Evolutionary conservation across 2,888 invertebrate species (phyloP), one percentile per base, ranked within the genome.

Genomic region (Eupithecia abbreviata): DNA sequence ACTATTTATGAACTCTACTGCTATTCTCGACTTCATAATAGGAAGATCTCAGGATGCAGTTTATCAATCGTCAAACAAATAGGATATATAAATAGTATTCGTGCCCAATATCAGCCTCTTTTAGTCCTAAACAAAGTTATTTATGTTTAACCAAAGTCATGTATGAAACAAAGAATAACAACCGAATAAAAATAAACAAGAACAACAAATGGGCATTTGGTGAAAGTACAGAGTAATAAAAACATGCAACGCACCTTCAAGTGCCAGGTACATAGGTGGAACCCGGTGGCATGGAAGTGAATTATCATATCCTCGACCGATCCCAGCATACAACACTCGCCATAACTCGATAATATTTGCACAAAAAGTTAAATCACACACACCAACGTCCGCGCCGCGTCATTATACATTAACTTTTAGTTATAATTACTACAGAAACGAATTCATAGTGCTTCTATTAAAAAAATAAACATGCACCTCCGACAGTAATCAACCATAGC

Each of bases 281-380:
- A 89, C 92, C 91, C 92, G 92, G 93, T 93, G 92, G 90, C 91
- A 91, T 91, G 88, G 89, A 86, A 88, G 88, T 87, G 88, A 89
- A 93, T 92, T 92, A 94, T 88, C 94, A 93, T 93, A 93, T 91
- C 92, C 92, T 91, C 90, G 93, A 93, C 91, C 92, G 90, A 86
- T 85, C 89, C 90, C 91, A 86, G 87, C 86, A 82, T 84, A 86
- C 80, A 88, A 89, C 90, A 92, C 91, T 86, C 81, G 89, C 89
- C 93, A 93, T 94, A 89, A 86, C 89, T 89, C 45, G 55, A 45
- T 79, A 80, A 81, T 82, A 83, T 83, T 82, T 83, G 82, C 89
- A 90, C 88, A 80, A 71, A 81, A 81, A 79, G 80, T 81, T 80
- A 76, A 79, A 84, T 84, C 84, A 84, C 86, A 83, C 81, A 81